phyloP scores from a whole-genome alignment of 2,113 vertebrate genomes.

The Poeciliopsis occidentalis region DNA sequence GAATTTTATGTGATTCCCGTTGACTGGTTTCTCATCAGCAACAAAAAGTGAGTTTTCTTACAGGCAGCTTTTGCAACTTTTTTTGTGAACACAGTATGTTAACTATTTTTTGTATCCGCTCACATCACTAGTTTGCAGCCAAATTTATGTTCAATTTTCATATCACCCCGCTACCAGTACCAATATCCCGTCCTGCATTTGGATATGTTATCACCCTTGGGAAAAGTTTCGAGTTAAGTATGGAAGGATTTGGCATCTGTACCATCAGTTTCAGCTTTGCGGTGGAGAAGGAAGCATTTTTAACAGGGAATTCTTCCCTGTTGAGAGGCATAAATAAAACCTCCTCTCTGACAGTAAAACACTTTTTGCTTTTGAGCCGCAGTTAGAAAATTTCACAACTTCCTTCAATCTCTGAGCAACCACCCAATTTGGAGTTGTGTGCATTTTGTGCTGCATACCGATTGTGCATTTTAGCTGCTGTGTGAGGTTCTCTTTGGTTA shows the following conservation, averaged over 20 bases:
- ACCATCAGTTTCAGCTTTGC: no score
- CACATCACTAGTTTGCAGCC: background rate
- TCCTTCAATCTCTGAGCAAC: background rate
- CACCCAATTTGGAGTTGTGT: background rate
- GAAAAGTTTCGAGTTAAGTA: background rate
- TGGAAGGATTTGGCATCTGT: background rate
- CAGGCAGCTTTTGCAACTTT: no score
- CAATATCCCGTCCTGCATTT: background rate
- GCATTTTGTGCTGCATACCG: background rate
- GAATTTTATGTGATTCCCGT: no score
- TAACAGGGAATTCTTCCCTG: background rate
- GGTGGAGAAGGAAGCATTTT: background rate
- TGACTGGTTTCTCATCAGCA: background rate
- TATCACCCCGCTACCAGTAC: background rate
- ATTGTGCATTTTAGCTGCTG: background rate
- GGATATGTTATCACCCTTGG: background rate
- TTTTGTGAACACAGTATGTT: background rate
- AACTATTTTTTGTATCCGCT: background rate
- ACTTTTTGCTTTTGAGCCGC: background rate
- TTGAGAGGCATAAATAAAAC: no score
- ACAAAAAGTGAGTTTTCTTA: background rate
- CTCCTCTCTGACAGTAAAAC: background rate
- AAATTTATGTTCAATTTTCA: background rate
- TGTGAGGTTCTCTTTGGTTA: background rate
- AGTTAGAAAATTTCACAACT: background rate